Evolutionary conservation across 2,888 invertebrate species (phyloP).

Genomic region (Amblyjoppa fuscipennis): DNA sequence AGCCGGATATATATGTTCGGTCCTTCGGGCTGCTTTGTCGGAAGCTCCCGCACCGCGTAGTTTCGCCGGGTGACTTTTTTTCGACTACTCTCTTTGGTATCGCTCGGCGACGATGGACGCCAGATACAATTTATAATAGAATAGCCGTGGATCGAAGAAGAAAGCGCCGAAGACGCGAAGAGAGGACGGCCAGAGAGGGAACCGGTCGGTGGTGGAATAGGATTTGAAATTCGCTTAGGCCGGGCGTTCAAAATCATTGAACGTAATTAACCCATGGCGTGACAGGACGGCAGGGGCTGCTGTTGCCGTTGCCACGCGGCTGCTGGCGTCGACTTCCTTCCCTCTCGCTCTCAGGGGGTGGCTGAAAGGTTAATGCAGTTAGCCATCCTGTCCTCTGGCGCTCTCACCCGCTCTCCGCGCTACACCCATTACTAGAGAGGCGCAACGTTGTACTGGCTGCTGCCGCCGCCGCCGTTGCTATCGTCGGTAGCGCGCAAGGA

Average conservation of each 20-base stretch:
- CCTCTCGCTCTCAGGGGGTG: constrained; percentile 70
- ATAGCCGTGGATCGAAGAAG: constrained; percentile 22
- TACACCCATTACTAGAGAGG: constrained; percentile 76
- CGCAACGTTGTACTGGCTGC: constrained; percentile 75
- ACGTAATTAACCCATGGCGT: constrained; percentile 82
- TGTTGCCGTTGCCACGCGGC: constrained; percentile 65
- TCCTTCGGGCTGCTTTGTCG: background rate
- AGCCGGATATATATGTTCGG: background rate
- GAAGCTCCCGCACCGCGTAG: background rate
- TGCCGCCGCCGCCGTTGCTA: constrained; percentile 73
- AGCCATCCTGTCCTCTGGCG: constrained; percentile 74
- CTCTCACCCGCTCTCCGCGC: constrained; percentile 63
- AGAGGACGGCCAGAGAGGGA: constrained; percentile 59
- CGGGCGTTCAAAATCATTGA: constrained; percentile 83
- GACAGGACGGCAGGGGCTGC: constrained; percentile 73
- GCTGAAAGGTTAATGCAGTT: constrained; percentile 84
- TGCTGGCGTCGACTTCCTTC: constrained; percentile 52
- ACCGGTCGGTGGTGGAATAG: constrained; percentile 76
- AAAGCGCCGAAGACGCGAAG: constrained; percentile 26
- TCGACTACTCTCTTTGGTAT: background rate
- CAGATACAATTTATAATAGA: background rate
- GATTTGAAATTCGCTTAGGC: constrained; percentile 83
- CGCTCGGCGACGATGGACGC: background rate
- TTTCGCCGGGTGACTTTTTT: too few relatives aligned
- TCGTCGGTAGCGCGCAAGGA: constrained; percentile 73